These are phyloP conservation scores for Neotoxoptera formosana DNA, from an alignment of 1,140 invertebrate species.

Conservation along the genomic window DNA sequence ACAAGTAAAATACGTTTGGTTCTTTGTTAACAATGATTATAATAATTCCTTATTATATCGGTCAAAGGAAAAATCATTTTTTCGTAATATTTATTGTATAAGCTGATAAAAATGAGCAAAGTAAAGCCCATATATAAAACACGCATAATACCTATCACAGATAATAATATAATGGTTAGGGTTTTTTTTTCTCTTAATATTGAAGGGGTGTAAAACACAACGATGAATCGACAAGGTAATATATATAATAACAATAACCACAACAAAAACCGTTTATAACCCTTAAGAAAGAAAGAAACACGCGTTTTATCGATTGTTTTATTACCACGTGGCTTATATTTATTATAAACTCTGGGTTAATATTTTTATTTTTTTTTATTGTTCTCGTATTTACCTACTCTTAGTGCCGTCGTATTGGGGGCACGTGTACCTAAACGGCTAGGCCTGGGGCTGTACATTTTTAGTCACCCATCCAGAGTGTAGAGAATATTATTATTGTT, in stretches of 20 bases:
- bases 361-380: background rate
- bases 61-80: background rate
- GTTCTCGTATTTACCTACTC: background rate
- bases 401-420: background rate
- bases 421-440: background rate
- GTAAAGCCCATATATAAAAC: background rate
- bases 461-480: background rate
- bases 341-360: background rate
- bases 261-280: background rate
- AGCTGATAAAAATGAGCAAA: background rate
- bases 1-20: background rate
- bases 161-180: background rate
- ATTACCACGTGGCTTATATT: background rate
- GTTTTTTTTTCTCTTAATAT: background rate
- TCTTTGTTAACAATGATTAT: background rate
- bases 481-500: background rate
- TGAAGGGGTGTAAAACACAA: constrained; percentile 6
- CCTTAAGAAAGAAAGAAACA: background rate
- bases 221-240: background rate
- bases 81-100: background rate
- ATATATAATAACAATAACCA: constrained; percentile 5
- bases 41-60: background rate
- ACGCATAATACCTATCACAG: background rate
- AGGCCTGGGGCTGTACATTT: background rate
- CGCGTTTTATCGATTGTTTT: constrained; percentile 4